These are phyloP conservation scores for Avahi laniger DNA, from an alignment of 2,797 vertebrate species.

Conservation along the genomic window DNA sequence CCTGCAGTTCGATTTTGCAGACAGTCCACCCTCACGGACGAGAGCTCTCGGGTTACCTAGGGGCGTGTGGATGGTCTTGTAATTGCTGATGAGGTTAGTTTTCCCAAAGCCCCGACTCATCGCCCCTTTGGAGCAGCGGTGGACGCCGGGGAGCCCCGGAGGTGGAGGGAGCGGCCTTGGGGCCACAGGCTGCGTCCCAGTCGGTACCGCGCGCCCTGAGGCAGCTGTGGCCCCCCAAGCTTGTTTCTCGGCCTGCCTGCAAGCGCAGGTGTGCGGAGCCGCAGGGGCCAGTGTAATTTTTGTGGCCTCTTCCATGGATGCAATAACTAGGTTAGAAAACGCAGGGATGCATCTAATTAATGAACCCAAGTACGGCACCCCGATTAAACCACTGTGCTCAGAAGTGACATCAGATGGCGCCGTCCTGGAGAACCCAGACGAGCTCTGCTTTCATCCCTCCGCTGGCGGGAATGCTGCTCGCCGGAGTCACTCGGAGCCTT, in stretches of 20 bases:
- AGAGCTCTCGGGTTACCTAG: conserved; percentile 27
- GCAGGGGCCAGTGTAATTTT: conserved; percentile 70
- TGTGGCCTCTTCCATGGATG: conserved; percentile 66
- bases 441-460: conserved; percentile 65
- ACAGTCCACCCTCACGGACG: neutral
- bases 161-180: conserved; percentile 53
- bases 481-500: conserved; percentile 52
- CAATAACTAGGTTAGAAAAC: conserved; percentile 74
- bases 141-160: conserved; percentile 47
- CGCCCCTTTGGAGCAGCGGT: neutral
- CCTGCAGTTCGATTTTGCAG: too few relatives aligned
- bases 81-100: conserved; percentile 56
- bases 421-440: conserved; percentile 59
- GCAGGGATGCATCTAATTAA: conserved; percentile 77
- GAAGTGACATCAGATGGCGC: conserved; percentile 72
- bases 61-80: conserved; percentile 51
- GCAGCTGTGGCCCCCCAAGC: conserved; percentile 68
- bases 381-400: conserved; percentile 73
- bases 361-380: conserved; percentile 73
- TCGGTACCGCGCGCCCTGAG: conserved; percentile 62
- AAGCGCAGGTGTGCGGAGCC: conserved; percentile 61
- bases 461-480: conserved; percentile 74
- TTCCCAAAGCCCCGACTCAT: conserved; percentile 65
- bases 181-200: conserved; percentile 58
- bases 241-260: conserved; percentile 64